Conservation (phyloP, 2,113 vertebrate genomes). For the Holacanthus passer region DNA sequence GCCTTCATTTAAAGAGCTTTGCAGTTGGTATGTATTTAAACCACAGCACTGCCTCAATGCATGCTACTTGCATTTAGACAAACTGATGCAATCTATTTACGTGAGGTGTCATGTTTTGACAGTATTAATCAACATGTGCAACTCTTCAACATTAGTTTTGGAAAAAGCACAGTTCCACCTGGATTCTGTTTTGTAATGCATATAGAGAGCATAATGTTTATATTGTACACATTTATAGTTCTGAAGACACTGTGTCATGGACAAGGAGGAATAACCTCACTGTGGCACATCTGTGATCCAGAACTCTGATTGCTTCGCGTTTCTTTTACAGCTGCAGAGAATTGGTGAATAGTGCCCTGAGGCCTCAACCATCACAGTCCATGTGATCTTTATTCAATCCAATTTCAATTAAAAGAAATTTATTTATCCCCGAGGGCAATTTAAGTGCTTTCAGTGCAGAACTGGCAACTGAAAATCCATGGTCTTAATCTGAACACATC, state of each 20-base stretch:
- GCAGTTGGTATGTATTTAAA: neutral
- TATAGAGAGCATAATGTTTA: neutral
- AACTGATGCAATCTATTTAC: neutral
- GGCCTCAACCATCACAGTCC: neutral
- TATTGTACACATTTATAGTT: neutral
- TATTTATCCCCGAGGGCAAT: too few relatives aligned
- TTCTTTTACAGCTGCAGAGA: neutral
- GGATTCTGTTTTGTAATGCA: neutral
- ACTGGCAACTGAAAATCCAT: slow-evolving; percentile 15
- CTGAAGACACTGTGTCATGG: neutral
- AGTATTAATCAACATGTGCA: too few relatives aligned
- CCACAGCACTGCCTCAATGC: neutral
- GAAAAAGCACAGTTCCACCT: neutral
- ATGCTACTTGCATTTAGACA: too few relatives aligned
- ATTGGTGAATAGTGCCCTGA: neutral
- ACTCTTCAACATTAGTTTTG: neutral
- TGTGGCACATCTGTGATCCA: neutral
- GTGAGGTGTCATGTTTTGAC: too few relatives aligned
- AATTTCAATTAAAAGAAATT: too few relatives aligned
- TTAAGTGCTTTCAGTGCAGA: neutral
- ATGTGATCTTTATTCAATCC: neutral
- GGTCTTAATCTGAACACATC: neutral
- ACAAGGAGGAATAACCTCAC: neutral
- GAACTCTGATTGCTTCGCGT: neutral
- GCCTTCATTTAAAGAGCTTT: neutral